These are phyloP conservation scores for Urocyon cinereoargenteus DNA, from an alignment of 2,797 vertebrate genomes.

Conservation along the genomic window DNA sequence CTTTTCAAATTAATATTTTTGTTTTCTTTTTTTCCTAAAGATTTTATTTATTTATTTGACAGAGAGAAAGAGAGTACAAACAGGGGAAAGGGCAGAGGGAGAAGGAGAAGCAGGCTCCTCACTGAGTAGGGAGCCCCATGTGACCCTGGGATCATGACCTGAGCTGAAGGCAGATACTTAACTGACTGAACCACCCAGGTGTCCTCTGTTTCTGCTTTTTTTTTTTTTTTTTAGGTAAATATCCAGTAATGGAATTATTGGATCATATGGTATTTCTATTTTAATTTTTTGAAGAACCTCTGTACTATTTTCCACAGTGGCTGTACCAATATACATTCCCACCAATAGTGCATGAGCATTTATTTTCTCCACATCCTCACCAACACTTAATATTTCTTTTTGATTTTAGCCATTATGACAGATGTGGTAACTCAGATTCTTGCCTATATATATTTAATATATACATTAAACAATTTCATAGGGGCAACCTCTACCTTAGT, in stretches of 20 bases:
- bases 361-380: neutral
- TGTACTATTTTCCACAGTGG: neutral
- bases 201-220: neutral
- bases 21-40: neutral
- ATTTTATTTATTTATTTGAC: too few species aligned
- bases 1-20: neutral
- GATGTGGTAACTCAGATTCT: neutral
- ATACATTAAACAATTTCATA: conserved; percentile 17
- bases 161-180: too few species aligned
- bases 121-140: too few species aligned
- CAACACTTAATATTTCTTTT: neutral
- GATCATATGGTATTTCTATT: neutral
- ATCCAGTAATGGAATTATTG: neutral
- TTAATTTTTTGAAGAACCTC: neutral
- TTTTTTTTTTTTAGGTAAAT: neutral
- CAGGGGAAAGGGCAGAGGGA: too few species aligned
- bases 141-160: too few species aligned
- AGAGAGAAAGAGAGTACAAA: too few species aligned
- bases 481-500: neutral
- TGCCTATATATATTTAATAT: neutral
- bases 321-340: neutral
- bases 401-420: neutral
- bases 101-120: too few species aligned
- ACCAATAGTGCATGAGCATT: neutral
- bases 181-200: too few species aligned